Conservation (phyloP, 2,888 invertebrate species). For the Perizoma affinitatum region DNA sequence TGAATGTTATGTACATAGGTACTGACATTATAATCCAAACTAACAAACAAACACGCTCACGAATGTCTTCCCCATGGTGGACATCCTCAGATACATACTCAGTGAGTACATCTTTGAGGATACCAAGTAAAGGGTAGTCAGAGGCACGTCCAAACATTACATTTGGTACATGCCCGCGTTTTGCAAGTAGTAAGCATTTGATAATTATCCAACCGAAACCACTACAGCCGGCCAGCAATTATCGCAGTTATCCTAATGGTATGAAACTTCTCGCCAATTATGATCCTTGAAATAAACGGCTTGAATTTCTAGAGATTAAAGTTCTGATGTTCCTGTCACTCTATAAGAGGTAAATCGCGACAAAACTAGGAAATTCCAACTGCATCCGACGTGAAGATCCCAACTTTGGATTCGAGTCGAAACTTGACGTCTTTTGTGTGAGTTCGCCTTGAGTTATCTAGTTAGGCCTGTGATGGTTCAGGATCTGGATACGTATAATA, state of each 20-base stretch:
- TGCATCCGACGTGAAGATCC: constrained; percentile 52
- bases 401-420: constrained; percentile 49
- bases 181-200: no score
- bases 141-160: no score
- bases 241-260: constrained; percentile 3
- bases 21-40: no score
- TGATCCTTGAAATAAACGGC: not conserved
- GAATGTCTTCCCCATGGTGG: no score
- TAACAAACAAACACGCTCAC: no score
- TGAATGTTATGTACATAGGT: no score
- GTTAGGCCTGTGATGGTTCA: constrained; percentile 33
- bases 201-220: not conserved
- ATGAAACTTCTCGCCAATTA: constrained; percentile 1
- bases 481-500: not conserved
- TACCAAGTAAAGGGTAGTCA: no score
- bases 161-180: no score
- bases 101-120: no score
- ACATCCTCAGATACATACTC: no score
- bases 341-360: constrained; percentile 5
- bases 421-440: constrained; percentile 60
- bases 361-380: constrained; percentile 35
- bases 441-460: constrained; percentile 47
- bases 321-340: not conserved
- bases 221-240: constrained; percentile 1
- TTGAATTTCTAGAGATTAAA: no score